Base-by-base conservation (phyloP, 2,888 invertebrate genomes). In the Danaus chrysippus region DNA sequence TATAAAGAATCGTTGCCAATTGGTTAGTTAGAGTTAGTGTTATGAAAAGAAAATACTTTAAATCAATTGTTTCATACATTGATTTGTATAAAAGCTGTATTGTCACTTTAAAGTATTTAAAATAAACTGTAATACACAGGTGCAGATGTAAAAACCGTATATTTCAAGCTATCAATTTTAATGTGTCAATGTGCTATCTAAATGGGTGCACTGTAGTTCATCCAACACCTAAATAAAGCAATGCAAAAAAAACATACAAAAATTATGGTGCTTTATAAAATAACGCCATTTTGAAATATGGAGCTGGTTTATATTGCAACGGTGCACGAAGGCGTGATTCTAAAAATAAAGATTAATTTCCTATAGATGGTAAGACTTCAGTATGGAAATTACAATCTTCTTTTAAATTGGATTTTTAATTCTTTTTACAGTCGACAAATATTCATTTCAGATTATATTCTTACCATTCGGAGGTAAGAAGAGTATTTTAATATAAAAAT, bases 271-370 rank as follows among this genome's bases (percentile, higher is more conserved):
- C 55, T 66, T 77, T 82, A 81, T 74, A 74, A 78, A 84, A 79
- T 70, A 76, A 74, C 81, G 81, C 83, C 77, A 82, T 86, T 81
- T 85, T 84, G 79, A 84, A 84, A 82, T 83, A 86, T 83, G 76
- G 78, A 76, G 64, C 74, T 75, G 72, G 75, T 75, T 78, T 78
- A 79, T 82, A 86, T 84, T 77, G 84, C 80, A 70, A 68, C 70
- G 71, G 68, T 76, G 78, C 86, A 84, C 83, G 86, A 83, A 84
- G 74, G 72, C 69, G 62, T 72, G 77, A 76, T 64, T 75, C 84
- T 86, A 85, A 82, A 87, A 87, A 87, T 87, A 86, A 85, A 84
- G 82, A 82, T 86, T 86, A 86, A 87, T 87, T 87, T 83, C 81
- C 85, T 79, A 77, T 82, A 76, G 75, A 78, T 81, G 79, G 81